Evolutionary conservation across 2,888 invertebrate genomes (phyloP), one percentile per base, ranked within the genome.

Genomic region (Amiota minor): DNA sequence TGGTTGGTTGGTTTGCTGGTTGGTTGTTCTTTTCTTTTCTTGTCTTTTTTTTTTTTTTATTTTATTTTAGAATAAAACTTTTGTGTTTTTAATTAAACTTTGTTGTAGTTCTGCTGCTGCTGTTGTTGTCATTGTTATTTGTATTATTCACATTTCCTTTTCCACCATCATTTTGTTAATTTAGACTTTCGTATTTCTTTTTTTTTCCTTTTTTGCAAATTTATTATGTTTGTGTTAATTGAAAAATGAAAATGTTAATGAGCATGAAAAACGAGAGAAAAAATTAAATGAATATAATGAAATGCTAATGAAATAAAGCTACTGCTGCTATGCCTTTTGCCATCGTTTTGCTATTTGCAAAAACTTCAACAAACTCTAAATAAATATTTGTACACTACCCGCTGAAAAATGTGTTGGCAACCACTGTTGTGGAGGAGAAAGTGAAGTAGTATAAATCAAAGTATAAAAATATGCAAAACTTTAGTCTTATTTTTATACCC

Each of bases 171-270:
- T 62, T 59, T 56, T 77, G 78, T 76, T 76, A 76, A 77, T 74
- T 76, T 75, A 74, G 74, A 76, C 77, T 78, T 81, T 83, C 77
- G 77, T 14, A 53, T 71, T 14, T 10, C 79, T 77, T 70, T 77
- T 77, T 81, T 82, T 77, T 75, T 67, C 69, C 69, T 74, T 73
- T 72, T 73, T 53, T 73, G 65, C 80, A 80, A 84, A 85, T 86
- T 85, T 86, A 86, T 86, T 86, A 82, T 82, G 80, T 83, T 85
- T 84, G 81, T 81, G 84, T 84, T 86, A 86, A 86, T 86, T 85
- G 86, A 84, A 85, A 83, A 86, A 84, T 82, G 81, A 82, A 85
- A 86, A 85, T 81, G 85, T 81, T 85, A 86, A 86, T 85, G 85
- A 86, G 83, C 70, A 56, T 65, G 67, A 50, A 71, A 67, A 50